Evolutionary conservation across 2,888 invertebrate genomes (phyloP), one percentile per base, ranked within the genome.

Genomic region (Nomada fucata): DNA sequence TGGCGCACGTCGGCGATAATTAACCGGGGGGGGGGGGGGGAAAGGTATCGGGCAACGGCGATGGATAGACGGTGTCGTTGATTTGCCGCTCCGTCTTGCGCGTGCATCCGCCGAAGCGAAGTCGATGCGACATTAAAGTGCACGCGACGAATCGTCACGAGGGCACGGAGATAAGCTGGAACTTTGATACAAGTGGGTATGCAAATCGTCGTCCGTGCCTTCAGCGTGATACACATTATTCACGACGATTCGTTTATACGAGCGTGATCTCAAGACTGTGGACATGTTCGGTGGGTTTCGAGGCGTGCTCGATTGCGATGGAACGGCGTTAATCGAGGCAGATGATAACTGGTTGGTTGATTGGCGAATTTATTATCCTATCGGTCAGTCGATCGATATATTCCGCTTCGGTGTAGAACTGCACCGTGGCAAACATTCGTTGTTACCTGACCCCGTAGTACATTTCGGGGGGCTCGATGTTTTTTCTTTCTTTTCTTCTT

Each of bases 1-100:
- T 50, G 50, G 23, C 52, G n/a, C 23, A 50, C 61, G 60, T 63
- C 29, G 64, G 29, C 61, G 60, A 75, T 79, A 73, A 84, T 84
- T 84, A 73, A 82, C 36, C 15, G 53, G 4, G 26, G 26, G 59
- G 70, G 70, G 47, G 20, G 29, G 53, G 4, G 26, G 26, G 59
- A 73, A 73, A 52, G 20, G 29, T 72, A 69, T 72, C 26, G 61
- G 57, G 64, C 23, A 15, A 4, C 26, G 23, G 42, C 44, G 60
- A 60, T 11, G 42, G 20, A 42, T 20, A 26, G 26, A 64, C 59
- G 15, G 15, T 18, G 23, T n/a, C 52, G 50, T 53, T 23, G 65
- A 76, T 65, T 64, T 26, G 36, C n/a, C 10, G 20, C 18, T 20
- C 53, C 63, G 53, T 29, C n/a, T 18, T 23, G 52, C 11, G 47